Percentiles rank a stretch among this genome's conserved stretches.
Evolutionary conservation across 2,888 invertebrate genomes (phyloP).

Genomic region (Escarpia spicata): DNA sequence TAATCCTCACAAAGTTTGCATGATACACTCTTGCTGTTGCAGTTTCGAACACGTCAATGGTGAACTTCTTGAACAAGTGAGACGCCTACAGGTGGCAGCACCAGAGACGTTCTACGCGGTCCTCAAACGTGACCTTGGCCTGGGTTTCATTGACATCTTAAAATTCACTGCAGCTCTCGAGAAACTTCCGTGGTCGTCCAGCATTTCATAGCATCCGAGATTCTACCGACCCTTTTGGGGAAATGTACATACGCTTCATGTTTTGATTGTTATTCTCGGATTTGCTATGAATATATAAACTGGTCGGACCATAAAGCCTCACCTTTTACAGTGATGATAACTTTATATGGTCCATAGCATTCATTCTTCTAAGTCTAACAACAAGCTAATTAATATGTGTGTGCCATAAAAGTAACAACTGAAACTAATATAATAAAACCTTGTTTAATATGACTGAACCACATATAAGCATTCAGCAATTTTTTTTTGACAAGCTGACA

Average conservation of each 20-base stretch:
- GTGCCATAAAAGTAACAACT: neutral
- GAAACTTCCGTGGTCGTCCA: neutral
- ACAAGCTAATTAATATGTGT: neutral
- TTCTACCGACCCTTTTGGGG: neutral
- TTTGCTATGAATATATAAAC: neutral
- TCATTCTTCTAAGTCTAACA: neutral
- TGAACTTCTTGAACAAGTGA: neutral
- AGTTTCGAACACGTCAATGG: constrained; percentile 25
- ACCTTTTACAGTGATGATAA: neutral
- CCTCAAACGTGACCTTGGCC: constrained; percentile 21
- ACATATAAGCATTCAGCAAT: neutral
- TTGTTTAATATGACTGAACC: neutral
- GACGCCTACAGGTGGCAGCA: constrained; percentile 14
- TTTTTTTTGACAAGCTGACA: neutral
- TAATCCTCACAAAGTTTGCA: neutral
- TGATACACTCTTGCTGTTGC: neutral
- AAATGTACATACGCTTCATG: neutral
- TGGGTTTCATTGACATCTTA: constrained; percentile 18
- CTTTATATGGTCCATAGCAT: neutral
- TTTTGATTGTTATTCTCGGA: neutral
- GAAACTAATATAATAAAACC: neutral
- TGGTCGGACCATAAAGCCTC: neutral
- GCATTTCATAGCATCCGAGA: neutral
- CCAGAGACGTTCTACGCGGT: constrained; percentile 23
- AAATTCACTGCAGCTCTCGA: constrained; percentile 22